Conservation (phyloP, 2,113 vertebrate genomes). For the Pterocles burchelli region DNA sequence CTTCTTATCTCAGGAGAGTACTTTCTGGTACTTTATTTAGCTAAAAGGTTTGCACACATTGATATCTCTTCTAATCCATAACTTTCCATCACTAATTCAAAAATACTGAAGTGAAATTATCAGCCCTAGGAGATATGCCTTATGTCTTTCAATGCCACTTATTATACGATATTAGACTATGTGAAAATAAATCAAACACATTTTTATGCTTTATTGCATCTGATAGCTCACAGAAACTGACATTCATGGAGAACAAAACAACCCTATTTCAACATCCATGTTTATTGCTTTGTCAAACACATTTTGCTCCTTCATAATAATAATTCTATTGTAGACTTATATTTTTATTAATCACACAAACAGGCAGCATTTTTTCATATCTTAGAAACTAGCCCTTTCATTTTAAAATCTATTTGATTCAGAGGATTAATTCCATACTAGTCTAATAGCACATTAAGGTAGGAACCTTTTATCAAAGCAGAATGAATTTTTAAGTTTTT, state of each 20-base stretch:
- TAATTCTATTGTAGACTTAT: not conserved
- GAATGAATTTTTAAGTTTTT: not conserved
- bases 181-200: constrained; percentile 12
- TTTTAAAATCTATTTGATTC: constrained; percentile 32
- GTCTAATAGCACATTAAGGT: not conserved
- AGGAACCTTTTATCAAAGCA: not conserved
- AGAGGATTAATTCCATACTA: not conserved
- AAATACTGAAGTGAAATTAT: constrained; percentile 21
- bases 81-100: constrained; percentile 14
- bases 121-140: not conserved
- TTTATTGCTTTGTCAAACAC: not conserved
- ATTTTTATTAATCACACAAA: constrained; percentile 19
- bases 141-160: not conserved
- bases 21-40: constrained; percentile 2
- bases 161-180: not conserved
- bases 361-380: not conserved
- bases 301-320: not conserved
- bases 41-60: not conserved
- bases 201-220: constrained; percentile 40
- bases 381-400: not conserved
- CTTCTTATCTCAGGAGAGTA: not conserved
- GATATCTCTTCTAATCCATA: constrained; percentile 27
- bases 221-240: constrained; percentile 16
- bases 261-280: not conserved
- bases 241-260: not conserved